phyloP scores from a whole-genome alignment of 2,113 vertebrate species.

The Catharus fuscescens region DNA sequence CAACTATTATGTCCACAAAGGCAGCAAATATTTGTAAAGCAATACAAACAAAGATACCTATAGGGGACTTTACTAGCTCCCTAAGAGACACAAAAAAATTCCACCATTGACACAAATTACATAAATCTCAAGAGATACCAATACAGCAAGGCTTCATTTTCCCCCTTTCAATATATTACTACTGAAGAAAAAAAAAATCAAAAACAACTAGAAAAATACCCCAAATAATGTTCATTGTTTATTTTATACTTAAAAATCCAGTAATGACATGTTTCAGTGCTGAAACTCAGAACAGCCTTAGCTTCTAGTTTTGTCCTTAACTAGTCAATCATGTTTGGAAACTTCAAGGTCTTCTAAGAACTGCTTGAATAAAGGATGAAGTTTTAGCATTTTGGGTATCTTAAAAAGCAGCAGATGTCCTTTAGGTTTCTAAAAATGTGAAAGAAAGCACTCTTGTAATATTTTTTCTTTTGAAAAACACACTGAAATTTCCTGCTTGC shows the following conservation, averaged over 20 bases:
- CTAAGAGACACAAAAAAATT: neutral
- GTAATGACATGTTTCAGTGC: neutral
- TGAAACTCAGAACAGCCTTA: neutral
- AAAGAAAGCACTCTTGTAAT: neutral
- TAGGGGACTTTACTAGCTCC: neutral
- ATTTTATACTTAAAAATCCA: neutral
- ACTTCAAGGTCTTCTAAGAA: conserved; percentile 44
- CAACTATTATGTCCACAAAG: conserved; percentile 9
- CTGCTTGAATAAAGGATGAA: conserved; percentile 16
- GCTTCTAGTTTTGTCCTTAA: conserved; percentile 10
- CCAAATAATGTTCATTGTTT: neutral
- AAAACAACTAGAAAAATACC: neutral
- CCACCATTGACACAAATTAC: neutral
- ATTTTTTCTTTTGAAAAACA: neutral
- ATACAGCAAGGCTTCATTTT: neutral
- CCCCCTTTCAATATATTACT: neutral
- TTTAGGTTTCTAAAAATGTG: neutral
- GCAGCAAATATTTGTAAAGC: conserved; percentile 20
- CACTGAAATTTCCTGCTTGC: neutral
- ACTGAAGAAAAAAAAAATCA: neutral
- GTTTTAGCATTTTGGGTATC: conserved; percentile 25
- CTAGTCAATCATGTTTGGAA: neutral
- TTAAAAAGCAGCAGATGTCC: conserved; percentile 16
- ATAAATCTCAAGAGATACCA: neutral
- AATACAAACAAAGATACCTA: neutral